Percentiles rank a stretch among this genome's conserved stretches.
phyloP scores from a whole-genome alignment of 2,113 vertebrate genomes.

The Siniperca knerii region DNA sequence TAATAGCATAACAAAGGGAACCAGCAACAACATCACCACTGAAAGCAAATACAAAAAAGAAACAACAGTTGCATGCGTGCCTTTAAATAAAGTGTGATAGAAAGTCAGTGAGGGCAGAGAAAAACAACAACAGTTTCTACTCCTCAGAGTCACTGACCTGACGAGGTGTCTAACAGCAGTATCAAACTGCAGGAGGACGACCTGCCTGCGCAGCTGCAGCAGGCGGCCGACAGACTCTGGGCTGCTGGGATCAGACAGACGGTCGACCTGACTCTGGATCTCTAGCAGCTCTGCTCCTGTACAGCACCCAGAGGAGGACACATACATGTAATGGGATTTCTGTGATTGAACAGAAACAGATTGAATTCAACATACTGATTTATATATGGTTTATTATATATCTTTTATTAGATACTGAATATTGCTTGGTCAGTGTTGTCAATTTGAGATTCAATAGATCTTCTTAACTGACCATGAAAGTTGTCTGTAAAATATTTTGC shows the following conservation, averaged over 20 bases:
- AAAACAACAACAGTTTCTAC: not conserved
- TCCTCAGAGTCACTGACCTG: conserved; percentile 60
- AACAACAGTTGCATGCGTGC: not conserved
- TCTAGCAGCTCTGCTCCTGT: conserved; percentile 84
- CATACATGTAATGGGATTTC: not conserved
- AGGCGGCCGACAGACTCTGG: conserved; percentile 73
- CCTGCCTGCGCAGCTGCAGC: conserved; percentile 78
- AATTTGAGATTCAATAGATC: not conserved
- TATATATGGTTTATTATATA: not conserved
- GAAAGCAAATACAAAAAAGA: not conserved
- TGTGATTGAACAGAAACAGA: not conserved
- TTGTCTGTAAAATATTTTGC: not conserved
- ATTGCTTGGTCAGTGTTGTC: not conserved
- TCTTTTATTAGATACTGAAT: not conserved
- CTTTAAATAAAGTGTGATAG: not conserved
- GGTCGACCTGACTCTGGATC: conserved; percentile 81
- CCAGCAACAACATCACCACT: not conserved
- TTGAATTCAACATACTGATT: not conserved
- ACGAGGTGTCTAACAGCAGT: conserved; percentile 76
- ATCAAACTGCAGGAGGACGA: conserved; percentile 83
- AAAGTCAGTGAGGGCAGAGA: not conserved
- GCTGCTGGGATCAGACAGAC: conserved; percentile 77
- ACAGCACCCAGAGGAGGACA: not conserved
- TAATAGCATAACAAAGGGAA: not conserved
- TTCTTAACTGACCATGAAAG: not conserved